These are phyloP conservation scores for Leptonema lineaticorne DNA, from an alignment of 1,140 invertebrate species.

Conservation along the genomic window DNA sequence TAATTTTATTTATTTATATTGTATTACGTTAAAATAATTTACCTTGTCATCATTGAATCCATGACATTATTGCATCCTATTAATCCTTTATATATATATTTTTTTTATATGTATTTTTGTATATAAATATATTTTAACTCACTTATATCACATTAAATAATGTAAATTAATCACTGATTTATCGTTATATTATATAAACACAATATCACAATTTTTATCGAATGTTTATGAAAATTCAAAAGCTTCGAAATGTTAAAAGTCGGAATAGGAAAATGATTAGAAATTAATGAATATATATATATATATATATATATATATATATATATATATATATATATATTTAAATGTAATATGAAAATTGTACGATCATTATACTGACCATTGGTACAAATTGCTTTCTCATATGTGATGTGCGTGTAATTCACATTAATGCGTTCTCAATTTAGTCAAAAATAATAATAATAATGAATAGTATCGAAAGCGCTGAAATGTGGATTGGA, in stretches of 20 bases:
- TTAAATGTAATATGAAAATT: too few species aligned
- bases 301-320: too few species aligned
- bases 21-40: not conserved
- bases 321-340: too few species aligned
- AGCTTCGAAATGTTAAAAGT: not conserved
- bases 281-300: too few species aligned
- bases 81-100: conserved; percentile 11
- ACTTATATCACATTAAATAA: too few species aligned
- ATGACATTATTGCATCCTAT: conserved; percentile 13
- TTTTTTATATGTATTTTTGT: not conserved
- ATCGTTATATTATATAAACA: too few species aligned
- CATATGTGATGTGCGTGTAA: not conserved
- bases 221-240: conserved; percentile 7
- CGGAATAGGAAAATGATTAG: too few species aligned
- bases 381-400: not conserved
- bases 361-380: conserved; percentile 16
- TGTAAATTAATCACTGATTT: too few species aligned
- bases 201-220: conserved; percentile 8
- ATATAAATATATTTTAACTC: too few species aligned
- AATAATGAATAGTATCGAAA: not conserved
- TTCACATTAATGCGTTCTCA: not conserved
- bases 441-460: too few species aligned
- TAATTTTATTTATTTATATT: not conserved
- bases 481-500: conserved; percentile 1
- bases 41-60: conserved; percentile 20